Conservation (phyloP, 2,113 vertebrate genomes). For the Antennarius striatus region DNA sequence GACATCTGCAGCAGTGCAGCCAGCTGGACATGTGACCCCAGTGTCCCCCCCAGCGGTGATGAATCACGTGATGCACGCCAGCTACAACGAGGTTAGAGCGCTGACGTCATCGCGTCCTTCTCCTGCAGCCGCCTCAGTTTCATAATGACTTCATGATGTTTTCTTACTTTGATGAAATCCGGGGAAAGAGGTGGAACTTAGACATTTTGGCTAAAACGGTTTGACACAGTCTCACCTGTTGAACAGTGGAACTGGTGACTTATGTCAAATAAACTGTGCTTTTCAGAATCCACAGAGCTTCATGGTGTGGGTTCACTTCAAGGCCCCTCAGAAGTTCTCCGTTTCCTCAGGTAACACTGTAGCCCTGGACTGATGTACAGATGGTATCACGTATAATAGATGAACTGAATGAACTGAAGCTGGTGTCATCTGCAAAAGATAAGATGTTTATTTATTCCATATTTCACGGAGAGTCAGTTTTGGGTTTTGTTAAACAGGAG, state of each 20-base stretch:
- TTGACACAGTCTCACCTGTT: background rate
- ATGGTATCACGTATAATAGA: no score
- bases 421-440: no score
- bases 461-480: no score
- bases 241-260: background rate
- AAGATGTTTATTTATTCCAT: no score
- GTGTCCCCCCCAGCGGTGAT: constrained; percentile 84
- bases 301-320: constrained; percentile 91
- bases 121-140: background rate
- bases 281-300: constrained; percentile 87
- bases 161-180: no score
- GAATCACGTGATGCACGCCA: constrained; percentile 91
- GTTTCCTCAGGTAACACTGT: constrained; percentile 82
- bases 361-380: background rate
- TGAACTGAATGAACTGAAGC: no score
- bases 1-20: constrained; percentile 63
- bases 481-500: constrained; percentile 67
- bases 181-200: no score
- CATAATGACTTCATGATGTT: background rate
- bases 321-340: constrained; percentile 84
- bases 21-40: constrained; percentile 70
- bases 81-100: constrained; percentile 84
- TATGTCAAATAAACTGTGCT: background rate
- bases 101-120: background rate
- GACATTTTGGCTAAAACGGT: no score